Evolutionary conservation across 2,113 vertebrate species (phyloP), one percentile per base, ranked within the genome.

Genomic region (Dasyurus viverrinus): DNA sequence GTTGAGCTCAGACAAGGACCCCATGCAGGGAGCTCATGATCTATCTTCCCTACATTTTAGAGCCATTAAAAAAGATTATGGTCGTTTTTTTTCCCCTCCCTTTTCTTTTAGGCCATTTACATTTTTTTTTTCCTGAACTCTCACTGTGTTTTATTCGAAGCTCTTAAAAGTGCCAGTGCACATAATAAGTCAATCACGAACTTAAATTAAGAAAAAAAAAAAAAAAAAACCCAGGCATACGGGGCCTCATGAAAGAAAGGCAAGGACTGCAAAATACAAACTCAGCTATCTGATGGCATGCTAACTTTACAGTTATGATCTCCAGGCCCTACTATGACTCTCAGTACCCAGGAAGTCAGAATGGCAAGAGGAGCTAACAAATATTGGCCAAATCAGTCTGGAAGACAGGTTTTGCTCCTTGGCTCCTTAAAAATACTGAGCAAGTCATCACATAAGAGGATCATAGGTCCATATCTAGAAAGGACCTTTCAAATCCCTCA

Each of bases 21-120:
- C 98, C 98, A 98, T 98, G 98, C 97, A 95, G 98, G 97, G 98
- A 98, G 98, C 98, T 98, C 98, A 98, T 98, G 98, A 99, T 98
- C 98, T 98, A 98, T 98, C 98, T 98, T 98, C 97, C 97, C 97
- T 97, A 98, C 98, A 98, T 98, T 98, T 98, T 97, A 98, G 96
- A 98, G 97, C 97, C 98, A 98, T 98, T 98, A 98, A 98, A 98
- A 98, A 98, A 98, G 98, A 99, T 98, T 97, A 98, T 98, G 96
- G 97, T 97, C 57, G 95, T 95, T 97, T 97, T 91, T 68, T 95
- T 94, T 3, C 53, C 53, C 96, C 92, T 97, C 97, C 97, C 94
- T 98, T 98, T 98, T 98, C 98, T 98, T 98, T 97, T 96, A 98
- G 98, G 98, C 98, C 98, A 98, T 99, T 99, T 98, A 98, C 98